Percentiles rank a stretch among this genome's conserved stretches.
phyloP scores from a whole-genome alignment of 2,888 invertebrate genomes.

The Dolomedes plantarius region DNA sequence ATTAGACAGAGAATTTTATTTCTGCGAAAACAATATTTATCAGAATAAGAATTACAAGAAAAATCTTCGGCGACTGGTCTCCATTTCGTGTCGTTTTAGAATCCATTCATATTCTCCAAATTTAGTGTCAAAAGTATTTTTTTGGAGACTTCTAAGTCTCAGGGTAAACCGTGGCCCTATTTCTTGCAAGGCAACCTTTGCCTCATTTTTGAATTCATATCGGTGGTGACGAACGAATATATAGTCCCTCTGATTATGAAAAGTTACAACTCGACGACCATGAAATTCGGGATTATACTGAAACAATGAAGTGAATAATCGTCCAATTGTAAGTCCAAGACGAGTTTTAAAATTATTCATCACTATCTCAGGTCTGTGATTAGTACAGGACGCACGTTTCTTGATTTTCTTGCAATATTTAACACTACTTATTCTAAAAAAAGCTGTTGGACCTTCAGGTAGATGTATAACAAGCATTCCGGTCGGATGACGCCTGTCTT shows the following conservation, averaged over 20 bases:
- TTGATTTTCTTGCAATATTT: constrained; percentile 91
- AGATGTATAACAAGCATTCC: constrained; percentile 94
- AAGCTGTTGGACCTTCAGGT: constrained; percentile 97
- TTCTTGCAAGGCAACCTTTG: constrained; percentile 86
- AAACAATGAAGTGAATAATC: constrained; percentile 95
- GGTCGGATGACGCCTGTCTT: constrained; percentile 91
- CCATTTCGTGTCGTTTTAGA: constrained; percentile 90
- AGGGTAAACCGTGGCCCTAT: constrained; percentile 98
- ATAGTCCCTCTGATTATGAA: constrained; percentile 99
- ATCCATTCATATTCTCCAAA: constrained; percentile 98
- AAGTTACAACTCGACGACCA: constrained; percentile 94
- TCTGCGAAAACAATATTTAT: no score
- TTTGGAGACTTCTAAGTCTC: constrained; percentile 92
- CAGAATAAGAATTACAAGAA: constrained; percentile 85
- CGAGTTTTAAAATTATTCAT: constrained; percentile 97
- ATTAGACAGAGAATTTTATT: no score
- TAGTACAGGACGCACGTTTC: constrained; percentile 78
- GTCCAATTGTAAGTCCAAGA: constrained; percentile 90
- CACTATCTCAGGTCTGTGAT: constrained; percentile 95
- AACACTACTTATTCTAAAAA: constrained; percentile 95
- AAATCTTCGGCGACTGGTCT: constrained; percentile 93
- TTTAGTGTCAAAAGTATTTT: constrained; percentile 97
- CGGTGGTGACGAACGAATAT: constrained; percentile 99
- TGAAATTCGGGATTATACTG: constrained; percentile 97
- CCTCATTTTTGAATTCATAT: constrained; percentile 86